Base-by-base conservation (phyloP, 2,888 invertebrate species). In the Carterocephalus palaemon region DNA sequence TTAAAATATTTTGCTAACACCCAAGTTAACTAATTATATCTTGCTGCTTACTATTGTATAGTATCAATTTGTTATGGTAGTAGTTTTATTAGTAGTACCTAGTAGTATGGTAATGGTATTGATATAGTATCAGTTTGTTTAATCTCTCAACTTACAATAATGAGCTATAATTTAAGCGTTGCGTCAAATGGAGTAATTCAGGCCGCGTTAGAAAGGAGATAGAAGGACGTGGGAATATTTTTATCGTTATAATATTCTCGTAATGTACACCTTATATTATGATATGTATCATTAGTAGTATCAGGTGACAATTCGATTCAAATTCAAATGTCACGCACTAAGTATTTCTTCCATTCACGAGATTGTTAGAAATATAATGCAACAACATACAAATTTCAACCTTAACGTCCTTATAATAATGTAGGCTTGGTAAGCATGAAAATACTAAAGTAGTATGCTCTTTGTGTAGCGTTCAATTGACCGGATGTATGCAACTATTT, bases 311-410 rank as follows among this genome's bases (percentile, higher is more conserved):
- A 56, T 55, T 58, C 48, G 49, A 49, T 46, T 46, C 40, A 49
- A 40, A n/a, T n/a, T n/a, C n/a, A n/a, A 54, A 46, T 63, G 74
- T 72, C 69, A 75, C 63, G 75, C 61, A 65, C 57, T 58, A 64
- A 57, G 53, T 57, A 62, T 67, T 64, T 49, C 53, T 51, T 51
- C 59, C 60, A 60, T 60, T 70, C 67, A 64, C 64, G 61, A 31
- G 16, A 29, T 17, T 36, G 36, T 43, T 19, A 17, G 6, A 15
- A 23, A 10, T 10, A 9, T 5, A 7, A 2, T 20, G 15, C 5
- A 12, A 17, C n/a, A 26, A 9, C 2, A n/a, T n/a, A n/a, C 34
- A 3, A 34, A 2, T 42, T 20, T 20, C 7, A 16, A 15, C 10
- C 34, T 20, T 42, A 42, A 5, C 4, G 8, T 3, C 9, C n/a